Percentiles rank a stretch among this genome's conserved stretches.
phyloP scores from a whole-genome alignment of 2,113 vertebrate genomes.

The Butorides virescens region DNA sequence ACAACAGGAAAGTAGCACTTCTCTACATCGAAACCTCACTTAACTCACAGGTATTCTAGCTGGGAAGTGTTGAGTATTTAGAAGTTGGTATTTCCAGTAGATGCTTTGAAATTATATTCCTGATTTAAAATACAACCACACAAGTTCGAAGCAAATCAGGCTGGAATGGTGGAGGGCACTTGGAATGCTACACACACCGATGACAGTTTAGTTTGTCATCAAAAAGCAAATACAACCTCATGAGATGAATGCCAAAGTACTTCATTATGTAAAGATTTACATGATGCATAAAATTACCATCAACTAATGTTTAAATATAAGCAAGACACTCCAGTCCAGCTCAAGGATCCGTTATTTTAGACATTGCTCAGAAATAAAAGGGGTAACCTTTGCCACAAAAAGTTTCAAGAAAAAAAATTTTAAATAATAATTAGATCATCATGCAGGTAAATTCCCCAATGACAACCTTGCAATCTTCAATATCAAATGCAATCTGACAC shows the following conservation, averaged over 20 bases:
- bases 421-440: neutral
- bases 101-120: neutral
- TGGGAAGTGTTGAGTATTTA: neutral
- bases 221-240: conserved; percentile 7
- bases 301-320: neutral
- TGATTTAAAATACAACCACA: neutral
- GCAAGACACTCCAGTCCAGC: neutral
- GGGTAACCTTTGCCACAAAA: neutral
- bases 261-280: conserved; percentile 20
- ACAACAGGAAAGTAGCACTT: neutral
- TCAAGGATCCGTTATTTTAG: neutral
- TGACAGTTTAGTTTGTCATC: conserved; percentile 27
- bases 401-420: neutral
- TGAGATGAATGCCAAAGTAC: conserved; percentile 33
- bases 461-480: neutral
- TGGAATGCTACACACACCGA: neutral
- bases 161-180: neutral
- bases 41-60: neutral
- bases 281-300: conserved; percentile 19
- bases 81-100: neutral
- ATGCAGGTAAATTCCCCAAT: neutral
- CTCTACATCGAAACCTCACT: neutral
- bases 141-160: neutral
- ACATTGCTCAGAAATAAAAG: neutral
- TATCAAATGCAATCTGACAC: neutral